phyloP scores from a whole-genome alignment of 2,113 vertebrate species.

The Diadophis punctatus region DNA sequence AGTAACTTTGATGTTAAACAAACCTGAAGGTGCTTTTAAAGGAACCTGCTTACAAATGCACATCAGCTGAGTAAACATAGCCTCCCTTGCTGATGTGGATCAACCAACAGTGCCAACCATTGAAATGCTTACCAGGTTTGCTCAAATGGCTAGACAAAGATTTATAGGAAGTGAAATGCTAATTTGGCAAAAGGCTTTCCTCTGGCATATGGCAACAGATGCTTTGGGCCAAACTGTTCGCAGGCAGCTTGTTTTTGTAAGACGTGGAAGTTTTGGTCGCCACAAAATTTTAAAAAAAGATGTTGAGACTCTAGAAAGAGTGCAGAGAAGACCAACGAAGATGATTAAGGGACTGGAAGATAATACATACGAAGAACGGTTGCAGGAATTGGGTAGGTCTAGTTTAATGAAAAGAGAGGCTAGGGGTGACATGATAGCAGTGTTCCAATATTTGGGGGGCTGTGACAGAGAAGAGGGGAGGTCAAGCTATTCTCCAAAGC shows the following conservation, averaged over 20 bases:
- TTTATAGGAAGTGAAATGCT: constrained; percentile 36
- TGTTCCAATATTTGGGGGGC: too few relatives aligned
- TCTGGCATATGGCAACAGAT: not conserved
- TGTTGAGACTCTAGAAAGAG: too few relatives aligned
- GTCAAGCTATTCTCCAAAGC: too few relatives aligned
- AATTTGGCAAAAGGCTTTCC: constrained; percentile 58
- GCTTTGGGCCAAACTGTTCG: constrained; percentile 25
- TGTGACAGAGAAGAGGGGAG: too few relatives aligned
- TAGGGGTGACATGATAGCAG: too few relatives aligned
- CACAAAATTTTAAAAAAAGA: too few relatives aligned
- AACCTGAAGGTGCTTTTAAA: not conserved
- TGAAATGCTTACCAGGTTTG: constrained; percentile 20
- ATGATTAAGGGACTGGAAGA: too few relatives aligned
- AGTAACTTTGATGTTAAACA: constrained; percentile 31
- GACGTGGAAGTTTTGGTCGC: constrained; percentile 10
- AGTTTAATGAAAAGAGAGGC: too few relatives aligned
- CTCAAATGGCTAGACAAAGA: constrained; percentile 40
- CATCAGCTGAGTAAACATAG: constrained; percentile 39
- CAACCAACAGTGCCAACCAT: constrained; percentile 36
- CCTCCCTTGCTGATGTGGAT: constrained; percentile 51
- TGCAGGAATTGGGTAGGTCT: too few relatives aligned
- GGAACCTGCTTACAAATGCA: constrained; percentile 41
- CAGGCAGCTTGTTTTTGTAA: not conserved
- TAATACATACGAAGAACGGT: too few relatives aligned
- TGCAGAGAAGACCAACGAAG: too few relatives aligned